Conservation (phyloP, 2,113 vertebrate species). For the Urocynchramus pylzowi region DNA sequence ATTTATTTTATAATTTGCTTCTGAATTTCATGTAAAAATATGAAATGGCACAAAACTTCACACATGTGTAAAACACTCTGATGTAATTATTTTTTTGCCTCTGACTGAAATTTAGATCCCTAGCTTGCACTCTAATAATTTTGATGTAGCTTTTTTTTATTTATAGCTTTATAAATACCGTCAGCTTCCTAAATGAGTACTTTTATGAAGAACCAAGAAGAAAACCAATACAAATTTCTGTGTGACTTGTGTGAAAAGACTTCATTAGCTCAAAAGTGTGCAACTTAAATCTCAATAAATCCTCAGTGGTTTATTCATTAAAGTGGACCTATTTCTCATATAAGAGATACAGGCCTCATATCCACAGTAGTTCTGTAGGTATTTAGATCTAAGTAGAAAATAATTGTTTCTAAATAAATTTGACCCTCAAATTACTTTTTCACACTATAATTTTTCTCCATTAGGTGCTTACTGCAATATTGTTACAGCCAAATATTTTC, state of each 20-base stretch:
- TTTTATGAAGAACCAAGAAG: not conserved
- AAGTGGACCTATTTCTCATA: not conserved
- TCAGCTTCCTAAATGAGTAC: not conserved
- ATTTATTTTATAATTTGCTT: not conserved
- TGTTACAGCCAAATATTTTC: not conserved
- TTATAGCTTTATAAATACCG: not conserved
- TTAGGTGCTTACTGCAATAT: not conserved
- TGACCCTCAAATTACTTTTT: not conserved
- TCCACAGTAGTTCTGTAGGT: not conserved
- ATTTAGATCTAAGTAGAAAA: not conserved
- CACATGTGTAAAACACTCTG: rapidly evolving
- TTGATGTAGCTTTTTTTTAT: not conserved
- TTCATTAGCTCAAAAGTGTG: not conserved
- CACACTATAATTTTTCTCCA: not conserved
- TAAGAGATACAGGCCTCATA: not conserved
- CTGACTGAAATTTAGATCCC: not conserved
- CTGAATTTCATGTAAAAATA: not conserved
- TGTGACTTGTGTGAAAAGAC: not conserved
- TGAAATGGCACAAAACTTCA: not conserved
- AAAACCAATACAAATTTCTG: not conserved
- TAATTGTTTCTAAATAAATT: not conserved
- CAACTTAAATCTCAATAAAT: not conserved
- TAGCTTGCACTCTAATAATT: not conserved
- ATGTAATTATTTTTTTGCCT: not conserved
- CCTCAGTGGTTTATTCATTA: not conserved